Base-by-base conservation (phyloP, 2,113 vertebrate genomes). In the Calidris pugnax region DNA sequence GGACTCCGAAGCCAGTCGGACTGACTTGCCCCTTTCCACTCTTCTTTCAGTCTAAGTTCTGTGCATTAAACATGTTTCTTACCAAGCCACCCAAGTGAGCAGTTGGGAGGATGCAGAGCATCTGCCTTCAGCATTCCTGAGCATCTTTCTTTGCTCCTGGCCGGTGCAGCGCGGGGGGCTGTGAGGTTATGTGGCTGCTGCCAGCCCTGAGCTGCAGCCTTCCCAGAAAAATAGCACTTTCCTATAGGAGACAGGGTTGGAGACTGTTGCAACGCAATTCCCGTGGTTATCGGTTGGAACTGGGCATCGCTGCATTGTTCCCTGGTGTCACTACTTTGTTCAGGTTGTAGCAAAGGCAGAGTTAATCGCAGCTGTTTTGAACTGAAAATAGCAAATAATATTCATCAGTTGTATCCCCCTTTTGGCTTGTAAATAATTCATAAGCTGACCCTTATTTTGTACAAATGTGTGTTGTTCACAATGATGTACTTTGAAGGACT, bases 341-440 rank as follows among this genome's bases (percentile, higher is more conserved):
- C 75, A 47, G 47, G 59, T 71, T 64, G 19, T 35, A 89, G 51
- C 59, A 71, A 78, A 92, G 73, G 47, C 60, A 71, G 56, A 90
- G 45, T 79, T 96, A 88, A 92, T 78, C 72, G 50, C 53, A 77
- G 62, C 69, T 53, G 45, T 3, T 89, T 66, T 50, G 10, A 76
- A 50, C 73, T 78, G 69, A 55, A 89, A 92, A 85, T 43, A 85
- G 7, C 13, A 68, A 82, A n/a, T 66, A 85, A 85, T 41, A 50
- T 75, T 87, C 4, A 67, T 85, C 76, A 78, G 27, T 72, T 72
- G 9, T 41, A 77, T 48, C 41, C 24, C 35, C 12, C 19, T 79
- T 90, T 87, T 90, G 37, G 30, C 14, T 85, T 68, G 53, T 82
- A 79, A 97, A 85, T 85, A 90, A 93, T 95, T 93, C 66, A 33